These are phyloP conservation scores for Drosophila borborema DNA, from an alignment of 2,888 invertebrate species.

Conservation along the genomic window DNA sequence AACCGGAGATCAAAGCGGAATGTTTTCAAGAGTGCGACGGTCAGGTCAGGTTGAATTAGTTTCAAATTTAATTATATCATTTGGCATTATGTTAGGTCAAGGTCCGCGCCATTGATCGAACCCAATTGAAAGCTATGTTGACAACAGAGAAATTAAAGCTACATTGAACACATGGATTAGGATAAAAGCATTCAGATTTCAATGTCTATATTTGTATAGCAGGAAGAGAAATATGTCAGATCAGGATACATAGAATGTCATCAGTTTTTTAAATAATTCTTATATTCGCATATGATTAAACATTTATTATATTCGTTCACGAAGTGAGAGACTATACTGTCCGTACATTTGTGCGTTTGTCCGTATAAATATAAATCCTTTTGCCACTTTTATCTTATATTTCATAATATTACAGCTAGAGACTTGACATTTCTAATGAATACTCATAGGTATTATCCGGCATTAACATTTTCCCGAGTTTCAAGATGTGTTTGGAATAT, in stretches of 20 bases:
- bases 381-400: no score
- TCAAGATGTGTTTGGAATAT: no score
- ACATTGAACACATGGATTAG: no score
- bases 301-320: background rate
- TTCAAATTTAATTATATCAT: background rate
- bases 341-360: background rate
- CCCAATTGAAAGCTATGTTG: background rate
- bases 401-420: no score
- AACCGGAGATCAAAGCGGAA: slow-evolving; percentile 11
- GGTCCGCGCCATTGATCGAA: background rate
- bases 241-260: background rate
- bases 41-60: background rate
- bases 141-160: background rate
- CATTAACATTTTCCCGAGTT: no score
- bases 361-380: no score
- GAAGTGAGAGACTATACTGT: background rate
- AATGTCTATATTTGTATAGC: background rate
- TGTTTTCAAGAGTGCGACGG: background rate
- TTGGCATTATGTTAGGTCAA: background rate
- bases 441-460: no score
- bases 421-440: background rate
- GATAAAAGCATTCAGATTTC: background rate
- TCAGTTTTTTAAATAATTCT: no score
- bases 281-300: background rate
- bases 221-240: background rate